A percentile compares a stretch with the other conserved stretches of the same genome.
Conservation (phyloP, 92 coral and sea anemone species). For the Epizoanthus ramosus region DNA sequence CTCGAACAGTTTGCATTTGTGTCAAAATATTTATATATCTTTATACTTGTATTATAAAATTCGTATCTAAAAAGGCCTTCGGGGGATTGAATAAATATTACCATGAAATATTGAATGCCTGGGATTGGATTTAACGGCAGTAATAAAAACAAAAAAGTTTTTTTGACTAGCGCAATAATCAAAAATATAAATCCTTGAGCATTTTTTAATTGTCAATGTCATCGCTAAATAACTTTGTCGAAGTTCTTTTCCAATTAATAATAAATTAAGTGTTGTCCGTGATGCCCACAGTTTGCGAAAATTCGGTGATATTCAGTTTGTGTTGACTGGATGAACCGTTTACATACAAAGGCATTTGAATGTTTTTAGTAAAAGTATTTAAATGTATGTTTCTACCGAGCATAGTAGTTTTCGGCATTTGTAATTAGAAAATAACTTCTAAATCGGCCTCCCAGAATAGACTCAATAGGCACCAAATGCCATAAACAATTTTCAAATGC, state of each 20-base stretch:
- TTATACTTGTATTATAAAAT: no score
- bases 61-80: no score
- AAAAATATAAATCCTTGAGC: not conserved
- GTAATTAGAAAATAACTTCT: not conserved
- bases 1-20: no score
- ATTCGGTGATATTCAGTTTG: not conserved
- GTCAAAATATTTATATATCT: no score
- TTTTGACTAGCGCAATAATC: conserved; percentile 1
- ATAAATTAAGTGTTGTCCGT: not conserved
- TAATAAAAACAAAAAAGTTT: not conserved
- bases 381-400: not conserved
- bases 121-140: not conserved
- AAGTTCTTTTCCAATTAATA: conserved; percentile 26
- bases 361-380: not conserved
- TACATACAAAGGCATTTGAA: not conserved
- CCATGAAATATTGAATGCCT: no score
- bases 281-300: not conserved
- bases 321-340: not conserved
- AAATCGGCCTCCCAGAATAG: conserved; percentile 1
- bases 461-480: not conserved
- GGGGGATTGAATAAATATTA: no score
- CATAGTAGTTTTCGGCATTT: not conserved
- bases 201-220: conserved; percentile 20
- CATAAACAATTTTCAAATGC: not conserved
- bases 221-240: conserved; percentile 32